Evolutionary conservation across 2,113 vertebrate genomes (phyloP).

Genomic region (Catharus fuscescens): DNA sequence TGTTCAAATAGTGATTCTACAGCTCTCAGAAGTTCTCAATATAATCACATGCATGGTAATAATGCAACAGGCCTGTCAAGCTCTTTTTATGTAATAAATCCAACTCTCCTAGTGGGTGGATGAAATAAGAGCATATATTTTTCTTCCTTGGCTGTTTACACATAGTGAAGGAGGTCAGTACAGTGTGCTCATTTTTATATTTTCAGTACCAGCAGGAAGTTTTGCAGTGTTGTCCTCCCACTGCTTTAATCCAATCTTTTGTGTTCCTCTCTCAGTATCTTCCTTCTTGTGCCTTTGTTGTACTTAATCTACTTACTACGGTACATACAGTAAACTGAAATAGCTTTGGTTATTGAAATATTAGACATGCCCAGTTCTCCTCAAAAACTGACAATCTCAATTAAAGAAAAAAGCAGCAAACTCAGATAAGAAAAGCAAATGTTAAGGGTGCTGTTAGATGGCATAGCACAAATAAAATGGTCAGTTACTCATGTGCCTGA

Average conservation of each 20-base stretch:
- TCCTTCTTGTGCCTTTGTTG: neutral
- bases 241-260: neutral
- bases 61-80: neutral
- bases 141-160: neutral
- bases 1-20: neutral
- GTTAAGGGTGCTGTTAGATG: neutral
- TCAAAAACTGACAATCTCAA: neutral
- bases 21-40: neutral
- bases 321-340: neutral
- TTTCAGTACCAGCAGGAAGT: neutral
- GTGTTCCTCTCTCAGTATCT: neutral
- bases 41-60: neutral
- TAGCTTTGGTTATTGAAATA: neutral
- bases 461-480: neutral
- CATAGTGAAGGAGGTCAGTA: neutral
- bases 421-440: neutral
- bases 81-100: conserved; percentile 11
- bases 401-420: neutral
- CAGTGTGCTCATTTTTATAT: neutral
- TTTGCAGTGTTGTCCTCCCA: conserved; percentile 1
- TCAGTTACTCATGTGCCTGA: neutral
- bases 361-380: neutral
- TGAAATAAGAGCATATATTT: neutral
- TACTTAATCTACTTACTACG: neutral
- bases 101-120: neutral